Base-by-base conservation (phyloP, 2,113 vertebrate species). In the Notarius lentiginosus region DNA sequence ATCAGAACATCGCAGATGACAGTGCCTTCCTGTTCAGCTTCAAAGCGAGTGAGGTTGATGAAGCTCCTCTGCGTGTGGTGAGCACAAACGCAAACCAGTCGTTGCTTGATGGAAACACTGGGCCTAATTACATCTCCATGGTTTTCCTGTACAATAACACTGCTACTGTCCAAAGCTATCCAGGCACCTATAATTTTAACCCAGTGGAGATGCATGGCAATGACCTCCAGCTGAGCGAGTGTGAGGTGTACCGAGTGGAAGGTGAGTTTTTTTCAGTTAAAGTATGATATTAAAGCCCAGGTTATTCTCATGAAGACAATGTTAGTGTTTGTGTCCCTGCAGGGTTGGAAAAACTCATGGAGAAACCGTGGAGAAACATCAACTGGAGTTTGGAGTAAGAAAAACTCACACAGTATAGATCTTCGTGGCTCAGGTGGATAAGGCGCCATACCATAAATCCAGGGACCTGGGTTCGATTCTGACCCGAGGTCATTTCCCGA, bases 221-320 rank as follows among this genome's bases (percentile, higher is more conserved):
- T 53, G 49, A 93, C 82, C 53, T 93, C 51, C 4, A 0, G 6
- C 89, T 94, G 83, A 92, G 76, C 1, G 93, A 95, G 89, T 93
- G 90, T 9, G 94, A 95, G 83, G 93, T 94, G 61, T 94, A 91
- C 91, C 91, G 90, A 84, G 91, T 92, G 87, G 93, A 94, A 88
- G 90, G 93, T 95, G 65, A 89, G 91, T 1, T 4, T 58, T 30
- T 18, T 1, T 58, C 22, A 0, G 7, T 53, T 8, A 27, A 18
- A 72, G 30, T 9, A 11, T 79, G 7, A 17, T 0, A 0, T 17
- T 79, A 7, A 55, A 55, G n/a, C 76, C 30, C 7, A 79, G 53
- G n/a, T 5, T 14, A 15, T 56, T 56, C 7, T 8, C 3, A 30
- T 58, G 22, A 30, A 18, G 0, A 55, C 49, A 4, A 34, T 77